Conservation (phyloP, 2,888 invertebrate species). For the Periphyllus acericola region DNA sequence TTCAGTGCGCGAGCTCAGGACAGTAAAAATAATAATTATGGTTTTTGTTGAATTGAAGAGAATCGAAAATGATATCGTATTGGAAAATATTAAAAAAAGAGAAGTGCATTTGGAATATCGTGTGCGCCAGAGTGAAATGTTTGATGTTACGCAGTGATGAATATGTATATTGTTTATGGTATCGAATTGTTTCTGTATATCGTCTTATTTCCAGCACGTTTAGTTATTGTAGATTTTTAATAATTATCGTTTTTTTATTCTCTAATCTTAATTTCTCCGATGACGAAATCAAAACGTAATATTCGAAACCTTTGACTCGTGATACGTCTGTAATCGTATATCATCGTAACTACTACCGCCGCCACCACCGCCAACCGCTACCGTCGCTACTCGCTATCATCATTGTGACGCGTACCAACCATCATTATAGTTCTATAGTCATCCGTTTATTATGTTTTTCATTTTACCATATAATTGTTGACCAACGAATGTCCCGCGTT, state of each 20-base stretch:
- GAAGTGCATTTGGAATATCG: background rate
- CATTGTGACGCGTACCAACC: background rate
- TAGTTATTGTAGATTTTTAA: background rate
- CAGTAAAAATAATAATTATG: background rate
- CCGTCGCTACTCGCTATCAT: background rate
- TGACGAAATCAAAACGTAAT: constrained; percentile 42
- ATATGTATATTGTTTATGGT: too few species aligned
- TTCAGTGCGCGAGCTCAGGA: background rate
- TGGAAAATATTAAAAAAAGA: constrained; percentile 8
- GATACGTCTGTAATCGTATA: background rate
- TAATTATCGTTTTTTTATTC: background rate
- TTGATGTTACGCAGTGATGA: background rate
- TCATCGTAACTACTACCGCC: too few species aligned
- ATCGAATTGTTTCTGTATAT: background rate
- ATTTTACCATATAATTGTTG: background rate
- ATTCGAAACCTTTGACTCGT: constrained; percentile 35
- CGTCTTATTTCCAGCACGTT: background rate
- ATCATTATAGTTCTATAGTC: background rate
- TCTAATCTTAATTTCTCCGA: background rate
- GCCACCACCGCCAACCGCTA: background rate
- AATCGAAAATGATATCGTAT: constrained; percentile 20
- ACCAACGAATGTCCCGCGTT: background rate
- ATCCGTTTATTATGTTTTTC: too few species aligned
- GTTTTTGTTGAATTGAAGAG: constrained; percentile 17
- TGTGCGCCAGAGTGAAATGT: background rate